Evolutionary conservation across 2,113 vertebrate species (phyloP).

Genomic region (Edolisoma coerulescens): DNA sequence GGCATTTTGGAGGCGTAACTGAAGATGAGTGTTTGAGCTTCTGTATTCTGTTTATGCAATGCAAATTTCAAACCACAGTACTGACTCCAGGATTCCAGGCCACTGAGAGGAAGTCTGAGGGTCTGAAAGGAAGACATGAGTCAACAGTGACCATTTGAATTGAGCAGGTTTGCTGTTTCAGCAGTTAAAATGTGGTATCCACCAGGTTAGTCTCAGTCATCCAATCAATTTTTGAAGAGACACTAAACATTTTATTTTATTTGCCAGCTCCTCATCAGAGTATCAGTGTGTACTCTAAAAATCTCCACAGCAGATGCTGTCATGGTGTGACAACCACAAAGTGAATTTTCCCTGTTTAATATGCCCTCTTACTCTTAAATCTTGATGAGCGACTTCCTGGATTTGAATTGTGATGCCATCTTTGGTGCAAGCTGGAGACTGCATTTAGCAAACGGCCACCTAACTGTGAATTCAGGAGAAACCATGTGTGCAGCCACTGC

Average conservation of each 20-base stretch:
- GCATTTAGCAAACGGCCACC: background rate
- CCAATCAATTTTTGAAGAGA: background rate
- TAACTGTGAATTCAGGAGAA: background rate
- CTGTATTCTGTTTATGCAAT: background rate
- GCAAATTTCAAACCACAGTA: background rate
- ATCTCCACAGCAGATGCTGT: background rate
- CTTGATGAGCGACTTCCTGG: background rate
- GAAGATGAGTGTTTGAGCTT: background rate
- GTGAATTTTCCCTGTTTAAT: background rate
- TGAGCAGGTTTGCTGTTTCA: background rate
- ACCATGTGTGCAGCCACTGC: background rate
- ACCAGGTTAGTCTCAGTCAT: background rate
- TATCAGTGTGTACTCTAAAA: background rate
- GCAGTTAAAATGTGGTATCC: background rate
- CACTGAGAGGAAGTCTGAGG: background rate
- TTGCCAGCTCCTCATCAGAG: background rate
- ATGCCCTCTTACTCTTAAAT: background rate
- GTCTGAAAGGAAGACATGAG: background rate
- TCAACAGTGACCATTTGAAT: background rate
- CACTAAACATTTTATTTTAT: background rate
- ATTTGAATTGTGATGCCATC: background rate
- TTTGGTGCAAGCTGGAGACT: background rate
- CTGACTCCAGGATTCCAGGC: background rate
- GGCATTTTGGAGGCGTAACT: fast-evolving
- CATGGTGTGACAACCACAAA: background rate